These are phyloP conservation scores for Trachymyrmex septentrionalis DNA, from an alignment of 1,140 invertebrate species.

Conservation along the genomic window DNA sequence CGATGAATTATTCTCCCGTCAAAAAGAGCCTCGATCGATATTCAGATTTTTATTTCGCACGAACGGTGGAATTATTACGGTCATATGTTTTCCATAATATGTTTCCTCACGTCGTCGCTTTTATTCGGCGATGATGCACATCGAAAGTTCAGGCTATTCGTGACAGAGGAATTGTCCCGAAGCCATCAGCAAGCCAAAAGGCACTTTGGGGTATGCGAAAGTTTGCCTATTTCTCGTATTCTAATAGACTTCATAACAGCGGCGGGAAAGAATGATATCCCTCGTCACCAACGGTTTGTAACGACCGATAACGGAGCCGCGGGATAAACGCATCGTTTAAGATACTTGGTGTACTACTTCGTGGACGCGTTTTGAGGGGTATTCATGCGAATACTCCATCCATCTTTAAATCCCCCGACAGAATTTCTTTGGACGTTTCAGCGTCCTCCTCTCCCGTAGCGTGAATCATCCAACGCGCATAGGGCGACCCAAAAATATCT, in stretches of 20 bases:
- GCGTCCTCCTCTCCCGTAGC: conserved; percentile 24
- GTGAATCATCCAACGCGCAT: conserved; percentile 51
- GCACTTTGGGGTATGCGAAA: conserved; percentile 26
- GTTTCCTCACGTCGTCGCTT: conserved; percentile 12
- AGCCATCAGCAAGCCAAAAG: conserved; percentile 19
- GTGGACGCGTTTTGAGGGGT: conserved; percentile 11
- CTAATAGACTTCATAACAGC: conserved; percentile 38
- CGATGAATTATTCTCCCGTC: conserved; percentile 12
- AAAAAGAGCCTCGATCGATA: conserved; percentile 43
- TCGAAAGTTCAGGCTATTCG: conserved; percentile 38
- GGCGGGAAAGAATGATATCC: conserved; percentile 32
- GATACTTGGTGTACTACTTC: conserved; percentile 42
- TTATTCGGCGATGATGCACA: conserved; percentile 50
- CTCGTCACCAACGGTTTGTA: conserved; percentile 10
- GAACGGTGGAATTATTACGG: conserved; percentile 22
- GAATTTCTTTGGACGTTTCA: conserved; percentile 22
- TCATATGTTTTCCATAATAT: conserved; percentile 32
- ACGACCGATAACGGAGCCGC: neutral
- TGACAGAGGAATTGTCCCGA: neutral
- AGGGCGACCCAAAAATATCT: conserved; percentile 52
- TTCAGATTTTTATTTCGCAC: conserved; percentile 36
- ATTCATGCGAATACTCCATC: conserved; percentile 33
- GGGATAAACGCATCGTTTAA: conserved; percentile 47
- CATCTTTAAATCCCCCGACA: conserved; percentile 32
- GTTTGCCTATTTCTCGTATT: conserved; percentile 53